These are phyloP conservation scores for Phocides pigmalion DNA, from an alignment of 1,140 invertebrate genomes.

Conservation along the genomic window DNA sequence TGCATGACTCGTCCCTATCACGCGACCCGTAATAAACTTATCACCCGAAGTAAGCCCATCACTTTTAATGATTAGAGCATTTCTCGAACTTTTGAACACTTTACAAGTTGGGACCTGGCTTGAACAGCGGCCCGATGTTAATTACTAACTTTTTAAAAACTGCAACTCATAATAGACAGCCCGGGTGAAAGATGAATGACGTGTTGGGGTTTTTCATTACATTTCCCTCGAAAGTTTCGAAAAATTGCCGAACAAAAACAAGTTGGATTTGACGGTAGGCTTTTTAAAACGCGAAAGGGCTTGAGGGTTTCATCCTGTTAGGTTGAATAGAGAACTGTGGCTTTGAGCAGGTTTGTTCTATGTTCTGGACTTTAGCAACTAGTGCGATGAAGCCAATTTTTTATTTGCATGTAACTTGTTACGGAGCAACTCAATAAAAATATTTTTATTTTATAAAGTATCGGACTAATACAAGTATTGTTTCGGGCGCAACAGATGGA, in stretches of 20 bases:
- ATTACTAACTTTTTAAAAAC: conserved; percentile 82
- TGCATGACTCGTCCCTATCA: conserved; percentile 56
- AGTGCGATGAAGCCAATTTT: background rate
- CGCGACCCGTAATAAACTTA: conserved; percentile 59
- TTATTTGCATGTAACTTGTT: background rate
- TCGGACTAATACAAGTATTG: too few species aligned
- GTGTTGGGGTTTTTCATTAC: conserved; percentile 69
- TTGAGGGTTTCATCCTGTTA: conserved; percentile 37
- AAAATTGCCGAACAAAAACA: conserved; percentile 65
- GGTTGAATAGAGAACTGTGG: conserved; percentile 3
- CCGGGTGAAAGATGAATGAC: conserved; percentile 80
- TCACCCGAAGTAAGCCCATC: conserved; percentile 51
- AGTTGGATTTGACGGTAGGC: conserved; percentile 61
- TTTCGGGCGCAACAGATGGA: too few species aligned
- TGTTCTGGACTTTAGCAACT: background rate
- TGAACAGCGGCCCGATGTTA: conserved; percentile 70
- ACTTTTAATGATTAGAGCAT: conserved; percentile 77
- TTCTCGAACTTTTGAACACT: conserved; percentile 74
- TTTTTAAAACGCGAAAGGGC: conserved; percentile 58
- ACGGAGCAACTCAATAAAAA: too few species aligned
- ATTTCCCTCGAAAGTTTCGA: conserved; percentile 66
- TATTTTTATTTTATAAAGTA: too few species aligned
- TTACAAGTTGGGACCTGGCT: conserved; percentile 71
- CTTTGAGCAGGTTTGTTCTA: background rate
- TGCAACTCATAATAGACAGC: conserved; percentile 82